Percentiles rank a stretch among this genome's conserved stretches.
Evolutionary conservation across 2,113 vertebrate species (phyloP).

Genomic region (Lepus timidus): DNA sequence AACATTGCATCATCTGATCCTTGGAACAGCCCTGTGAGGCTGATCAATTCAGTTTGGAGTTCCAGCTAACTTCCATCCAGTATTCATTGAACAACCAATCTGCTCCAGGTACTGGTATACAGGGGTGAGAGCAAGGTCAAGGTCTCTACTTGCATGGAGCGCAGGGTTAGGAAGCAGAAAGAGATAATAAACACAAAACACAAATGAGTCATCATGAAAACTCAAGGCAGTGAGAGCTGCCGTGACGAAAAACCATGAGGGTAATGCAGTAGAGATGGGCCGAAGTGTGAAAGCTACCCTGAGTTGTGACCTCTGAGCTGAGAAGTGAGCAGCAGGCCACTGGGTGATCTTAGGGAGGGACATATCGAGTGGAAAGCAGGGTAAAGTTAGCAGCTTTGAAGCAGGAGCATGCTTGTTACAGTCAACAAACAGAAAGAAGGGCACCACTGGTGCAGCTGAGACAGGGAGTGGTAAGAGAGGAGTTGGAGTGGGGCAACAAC

Average conservation of each 20-base stretch:
- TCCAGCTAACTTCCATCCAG: neutral
- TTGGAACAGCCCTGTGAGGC: neutral
- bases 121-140: neutral
- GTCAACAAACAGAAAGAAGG: neutral
- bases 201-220: neutral
- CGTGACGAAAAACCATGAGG: neutral
- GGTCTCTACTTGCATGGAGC: neutral
- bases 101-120: too few species aligned
- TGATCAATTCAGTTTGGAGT: neutral
- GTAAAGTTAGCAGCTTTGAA: neutral
- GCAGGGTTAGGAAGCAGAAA: neutral
- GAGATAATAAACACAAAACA: neutral
- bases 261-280: neutral
- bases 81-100: neutral
- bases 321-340: neutral
- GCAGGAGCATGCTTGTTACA: neutral
- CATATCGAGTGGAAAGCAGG: neutral
- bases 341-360: neutral
- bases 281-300: neutral
- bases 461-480: neutral
- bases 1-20: neutral
- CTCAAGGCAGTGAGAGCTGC: neutral
- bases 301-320: neutral
- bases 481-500: neutral
- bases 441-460: neutral